These are phyloP conservation scores for Monochamus saltuarius DNA, from an alignment of 1,140 invertebrate genomes.

Conservation along the genomic window DNA sequence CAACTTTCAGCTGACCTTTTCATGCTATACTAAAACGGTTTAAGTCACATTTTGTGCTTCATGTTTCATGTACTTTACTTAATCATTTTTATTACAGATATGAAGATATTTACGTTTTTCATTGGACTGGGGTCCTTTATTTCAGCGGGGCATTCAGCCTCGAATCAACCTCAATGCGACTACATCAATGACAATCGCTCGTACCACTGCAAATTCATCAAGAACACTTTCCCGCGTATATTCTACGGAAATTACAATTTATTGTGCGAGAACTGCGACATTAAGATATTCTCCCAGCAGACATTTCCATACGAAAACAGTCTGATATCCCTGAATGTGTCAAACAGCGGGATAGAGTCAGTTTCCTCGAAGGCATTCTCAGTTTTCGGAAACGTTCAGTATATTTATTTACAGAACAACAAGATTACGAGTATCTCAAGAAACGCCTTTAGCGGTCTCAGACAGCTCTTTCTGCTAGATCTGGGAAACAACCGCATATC, in stretches of 20 bases:
- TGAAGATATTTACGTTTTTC: too few relatives aligned
- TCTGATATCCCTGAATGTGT: constrained; percentile 38
- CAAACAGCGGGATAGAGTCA: constrained; percentile 33
- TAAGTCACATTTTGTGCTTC: too few relatives aligned
- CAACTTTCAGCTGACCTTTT: too few relatives aligned
- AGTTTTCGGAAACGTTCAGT: constrained; percentile 34
- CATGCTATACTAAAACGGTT: too few relatives aligned
- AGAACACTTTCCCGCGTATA: constrained; percentile 34
- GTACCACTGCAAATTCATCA: constrained; percentile 40
- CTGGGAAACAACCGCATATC: constrained; percentile 40
- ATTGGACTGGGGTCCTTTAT: too few relatives aligned
- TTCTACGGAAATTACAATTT: constrained; percentile 42
- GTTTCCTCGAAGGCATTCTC: constrained; percentile 35
- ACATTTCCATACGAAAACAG: constrained; percentile 38
- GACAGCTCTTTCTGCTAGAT: constrained; percentile 39
- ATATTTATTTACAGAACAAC: constrained; percentile 42
- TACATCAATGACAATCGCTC: constrained; percentile 19
- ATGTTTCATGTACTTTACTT: too few relatives aligned
- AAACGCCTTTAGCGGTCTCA: constrained; percentile 40
- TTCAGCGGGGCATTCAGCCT: too few relatives aligned
- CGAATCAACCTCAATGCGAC: neutral
- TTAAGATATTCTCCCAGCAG: constrained; percentile 33
- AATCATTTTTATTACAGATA: too few relatives aligned
- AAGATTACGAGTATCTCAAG: constrained; percentile 28
- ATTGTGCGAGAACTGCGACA: constrained; percentile 37